Evolutionary conservation across 2,888 invertebrate species (phyloP), one percentile per base, ranked within the genome.

Genomic region (Drosophila borealis): DNA sequence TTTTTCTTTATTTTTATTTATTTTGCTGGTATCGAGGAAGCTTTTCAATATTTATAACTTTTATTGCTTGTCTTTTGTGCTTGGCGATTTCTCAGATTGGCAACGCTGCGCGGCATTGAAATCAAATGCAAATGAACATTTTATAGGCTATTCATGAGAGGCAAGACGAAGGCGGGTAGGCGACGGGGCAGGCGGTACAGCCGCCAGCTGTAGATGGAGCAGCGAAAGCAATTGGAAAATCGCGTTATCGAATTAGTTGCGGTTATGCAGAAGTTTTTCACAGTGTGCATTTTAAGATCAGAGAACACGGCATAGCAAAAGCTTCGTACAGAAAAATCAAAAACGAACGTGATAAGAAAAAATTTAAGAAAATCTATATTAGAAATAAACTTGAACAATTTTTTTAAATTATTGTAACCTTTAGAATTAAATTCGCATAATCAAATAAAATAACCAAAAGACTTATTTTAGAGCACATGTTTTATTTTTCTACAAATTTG

Each of bases 21-120:
- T 29, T 29, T 29, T 8, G 29, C 29, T 29, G 29, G 29, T 29
- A 29, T 29, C 29, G 29, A 17, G 29, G 29, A 29, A 65, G 63
- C 70, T 78, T 34, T 78, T 76, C 65, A 79, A 78, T 78, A 78
- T 79, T 78, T 79, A 78, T 68, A 78, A 67, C 60, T 65, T 79
- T 79, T 78, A 78, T 78, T 78, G 80, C 75, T 74, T 78, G 78
- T 76, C 74, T 65, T 71, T 49, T 44, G 54, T 60, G 53, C 25
- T 39, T 63, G 79, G 64, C 74, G 55, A 74, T 74, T 76, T 76
- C 70, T 74, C 65, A 78, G 63, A 50, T 70, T 62, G 60, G 54
- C 57, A 37, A 54, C 54, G 60, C 61, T 42, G 33, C 55, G 63
- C 55, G 63, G 46, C 60, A 66, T 78, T 74, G 75, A 66, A 65